Evolutionary conservation across 2,113 vertebrate species (phyloP), one percentile per base, ranked within the genome.

Genomic region (Polyodon spathula): DNA sequence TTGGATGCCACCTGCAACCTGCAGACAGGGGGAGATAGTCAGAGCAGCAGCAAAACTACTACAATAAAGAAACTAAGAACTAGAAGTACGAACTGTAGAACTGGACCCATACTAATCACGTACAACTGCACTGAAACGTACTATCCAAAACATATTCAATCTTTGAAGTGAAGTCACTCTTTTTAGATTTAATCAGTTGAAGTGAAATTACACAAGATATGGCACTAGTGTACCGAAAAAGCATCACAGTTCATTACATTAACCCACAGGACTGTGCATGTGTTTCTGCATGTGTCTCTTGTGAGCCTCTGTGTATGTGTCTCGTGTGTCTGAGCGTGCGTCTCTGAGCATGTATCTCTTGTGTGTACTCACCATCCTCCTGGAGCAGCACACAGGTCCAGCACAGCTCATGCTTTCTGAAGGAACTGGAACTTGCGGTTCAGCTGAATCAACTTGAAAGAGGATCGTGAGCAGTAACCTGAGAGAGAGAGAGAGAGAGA

Each of bases 1-100:
- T 97, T 98, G 39, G 94, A 89, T 1, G 95, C 95, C 66, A 98
- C 96, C 48, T 98, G 96, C 51, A 98, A 69, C 96, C 96, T 98
- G 48, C 1, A 59, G 56, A 1, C 4, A 61, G 43, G 39, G 1
- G n/a, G 7, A 61, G 38, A 39, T 16, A 14, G 2, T 48, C 52
- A 1, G 53, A 38, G 42, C 44, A 8, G 4, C 63, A 62, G 17
- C 37, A 60, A 14, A 6, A 54, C 4, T 15, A 64, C 8, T 2
- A 40, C 14, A 12, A 58, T 14, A 15, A 27, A 40, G 6, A 44
- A 0, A 39, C 6, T 14, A 55, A 37, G 55, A 3, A n/a, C 41
- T 43, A 55, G 42, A 7, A 63, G 6, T 39, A 16, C 44, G 14
- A 44, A 41, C 10, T 43, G 16, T 38, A n/a, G n/a, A n/a, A n/a